Conservation (phyloP, 2,113 vertebrate genomes). For the Piliocolobus tephrosceles region DNA sequence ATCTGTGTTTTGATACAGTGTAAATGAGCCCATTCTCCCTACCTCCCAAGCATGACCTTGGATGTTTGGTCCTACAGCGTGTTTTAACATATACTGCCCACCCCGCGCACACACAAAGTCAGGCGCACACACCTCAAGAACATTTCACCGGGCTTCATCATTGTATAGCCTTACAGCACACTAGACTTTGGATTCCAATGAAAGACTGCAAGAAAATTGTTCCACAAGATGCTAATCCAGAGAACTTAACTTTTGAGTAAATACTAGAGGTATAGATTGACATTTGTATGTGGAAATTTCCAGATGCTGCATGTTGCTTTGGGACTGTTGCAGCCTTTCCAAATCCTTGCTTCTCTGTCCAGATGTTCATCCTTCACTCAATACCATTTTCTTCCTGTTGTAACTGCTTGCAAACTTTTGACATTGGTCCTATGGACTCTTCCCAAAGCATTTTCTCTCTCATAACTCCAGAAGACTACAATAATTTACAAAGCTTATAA, state of each 20-base stretch:
- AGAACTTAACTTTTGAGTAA: not conserved
- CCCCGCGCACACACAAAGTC: accelerated
- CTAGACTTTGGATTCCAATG: not conserved
- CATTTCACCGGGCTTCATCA: not conserved
- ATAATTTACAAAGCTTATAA: not conserved
- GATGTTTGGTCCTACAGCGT: not conserved
- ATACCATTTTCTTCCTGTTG: not conserved
- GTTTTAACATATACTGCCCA: not conserved
- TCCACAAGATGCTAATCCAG: not conserved
- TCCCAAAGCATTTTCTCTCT: not conserved
- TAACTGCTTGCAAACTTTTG: not conserved
- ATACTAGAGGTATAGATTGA: too few relatives aligned
- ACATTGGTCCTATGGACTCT: not conserved
- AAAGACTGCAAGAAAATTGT: not conserved
- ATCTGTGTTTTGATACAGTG: not conserved
- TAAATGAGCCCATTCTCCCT: not conserved
- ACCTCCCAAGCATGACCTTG: not conserved
- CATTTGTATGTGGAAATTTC: not conserved
- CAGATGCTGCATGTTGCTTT: not conserved
- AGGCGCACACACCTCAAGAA: not conserved
- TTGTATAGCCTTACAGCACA: not conserved
- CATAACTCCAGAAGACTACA: not conserved
- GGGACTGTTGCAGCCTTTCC: not conserved
- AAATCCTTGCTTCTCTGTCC: not conserved
- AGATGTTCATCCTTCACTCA: not conserved